Conservation (phyloP, 2,797 vertebrate species). For the Numenius phaeopus region DNA sequence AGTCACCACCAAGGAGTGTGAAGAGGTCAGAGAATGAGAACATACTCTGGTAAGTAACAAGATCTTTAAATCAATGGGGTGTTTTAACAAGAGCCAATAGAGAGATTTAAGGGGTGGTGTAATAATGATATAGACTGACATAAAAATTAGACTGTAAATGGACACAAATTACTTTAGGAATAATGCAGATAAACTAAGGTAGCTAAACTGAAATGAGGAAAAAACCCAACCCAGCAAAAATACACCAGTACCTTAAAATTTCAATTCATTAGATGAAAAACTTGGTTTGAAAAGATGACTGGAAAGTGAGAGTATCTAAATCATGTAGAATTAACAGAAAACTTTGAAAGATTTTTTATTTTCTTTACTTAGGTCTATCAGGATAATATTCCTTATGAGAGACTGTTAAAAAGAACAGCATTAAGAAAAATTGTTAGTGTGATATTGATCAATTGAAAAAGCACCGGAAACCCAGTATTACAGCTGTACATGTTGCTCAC, state of each 20-base stretch:
- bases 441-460: background rate
- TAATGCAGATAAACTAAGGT: background rate
- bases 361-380: background rate
- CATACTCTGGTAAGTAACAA: background rate
- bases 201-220: background rate
- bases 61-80: conserved; percentile 44
- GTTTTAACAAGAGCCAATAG: conserved; percentile 22
- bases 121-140: background rate
- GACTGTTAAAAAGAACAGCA: background rate
- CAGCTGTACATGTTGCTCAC: background rate
- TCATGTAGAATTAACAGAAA: background rate
- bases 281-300: background rate
- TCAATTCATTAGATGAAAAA: background rate
- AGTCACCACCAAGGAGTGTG: conserved; percentile 47
- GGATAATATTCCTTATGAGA: background rate
- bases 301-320: background rate
- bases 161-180: background rate
- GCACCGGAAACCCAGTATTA: background rate
- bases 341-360: background rate
- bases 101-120: background rate
- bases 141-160: background rate
- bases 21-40: conserved; percentile 58
- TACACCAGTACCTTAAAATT: background rate
- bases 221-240: background rate
- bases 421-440: background rate